Evolutionary conservation across 2,888 invertebrate species (phyloP).

Genomic region (Onchidella celtica): DNA sequence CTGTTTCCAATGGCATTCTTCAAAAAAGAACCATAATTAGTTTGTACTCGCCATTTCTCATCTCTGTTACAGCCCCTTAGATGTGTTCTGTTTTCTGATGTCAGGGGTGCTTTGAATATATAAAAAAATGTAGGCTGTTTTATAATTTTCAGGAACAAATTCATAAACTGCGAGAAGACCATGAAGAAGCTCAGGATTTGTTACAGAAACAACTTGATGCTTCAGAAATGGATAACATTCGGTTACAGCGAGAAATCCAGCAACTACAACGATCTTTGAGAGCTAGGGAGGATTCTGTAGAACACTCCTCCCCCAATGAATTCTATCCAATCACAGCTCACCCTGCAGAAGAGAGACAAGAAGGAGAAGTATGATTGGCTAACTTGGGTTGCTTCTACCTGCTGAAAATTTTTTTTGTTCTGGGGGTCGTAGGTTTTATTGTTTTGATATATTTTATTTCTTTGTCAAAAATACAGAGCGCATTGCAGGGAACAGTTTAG

Average conservation of each 20-base stretch:
- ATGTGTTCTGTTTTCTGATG: too few relatives aligned
- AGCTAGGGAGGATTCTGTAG: conserved; percentile 57
- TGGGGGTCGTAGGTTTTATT: too few relatives aligned
- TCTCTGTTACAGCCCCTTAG: too few relatives aligned
- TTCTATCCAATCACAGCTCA: conserved; percentile 64
- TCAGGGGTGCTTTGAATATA: too few relatives aligned
- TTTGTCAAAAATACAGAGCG: too few relatives aligned
- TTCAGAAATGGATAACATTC: conserved; percentile 76
- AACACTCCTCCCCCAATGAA: conserved; percentile 54
- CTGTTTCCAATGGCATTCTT: too few relatives aligned
- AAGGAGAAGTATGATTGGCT: conserved; percentile 74
- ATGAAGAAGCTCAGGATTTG: conserved; percentile 75
- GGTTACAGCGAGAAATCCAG: conserved; percentile 75
- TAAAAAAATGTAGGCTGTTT: too few relatives aligned
- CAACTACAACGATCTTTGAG: conserved; percentile 56
- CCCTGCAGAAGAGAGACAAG: conserved; percentile 71
- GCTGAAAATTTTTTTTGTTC: background rate
- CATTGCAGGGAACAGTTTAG: too few relatives aligned
- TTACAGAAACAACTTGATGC: conserved; percentile 80
- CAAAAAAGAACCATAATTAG: too few relatives aligned
- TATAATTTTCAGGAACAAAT: conserved; percentile 81
- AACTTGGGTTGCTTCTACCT: background rate
- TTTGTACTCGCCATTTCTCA: too few relatives aligned
- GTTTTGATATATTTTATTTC: too few relatives aligned
- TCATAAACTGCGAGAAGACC: conserved; percentile 79